Evolutionary conservation across 1,140 invertebrate species (phyloP).

Genomic region (Meloidogyne floridensis): DNA sequence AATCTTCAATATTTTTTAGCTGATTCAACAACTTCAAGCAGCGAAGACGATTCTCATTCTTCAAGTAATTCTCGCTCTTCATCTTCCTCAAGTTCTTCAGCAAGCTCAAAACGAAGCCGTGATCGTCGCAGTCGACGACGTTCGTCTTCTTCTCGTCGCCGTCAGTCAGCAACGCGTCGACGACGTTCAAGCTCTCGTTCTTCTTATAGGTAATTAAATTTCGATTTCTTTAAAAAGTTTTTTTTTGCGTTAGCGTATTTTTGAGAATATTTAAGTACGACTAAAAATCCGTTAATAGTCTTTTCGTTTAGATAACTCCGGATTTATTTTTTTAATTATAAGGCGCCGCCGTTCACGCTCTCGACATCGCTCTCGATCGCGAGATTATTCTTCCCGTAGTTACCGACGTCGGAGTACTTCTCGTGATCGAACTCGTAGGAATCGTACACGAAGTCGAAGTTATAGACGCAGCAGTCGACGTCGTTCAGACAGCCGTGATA

Average conservation of each 20-base stretch:
- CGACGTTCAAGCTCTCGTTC: conserved; percentile 10
- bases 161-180: background rate
- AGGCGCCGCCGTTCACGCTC: conserved; percentile 14
- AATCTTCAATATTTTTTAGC: background rate
- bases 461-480: conserved; percentile 15
- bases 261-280: too few species aligned
- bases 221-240: background rate
- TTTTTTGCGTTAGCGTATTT: too few species aligned
- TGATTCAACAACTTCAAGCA: conserved; percentile 10
- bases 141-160: conserved; percentile 10
- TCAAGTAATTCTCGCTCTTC: conserved; percentile 13
- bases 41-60: background rate
- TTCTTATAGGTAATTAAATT: conserved; percentile 1
- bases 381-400: conserved; percentile 6
- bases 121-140: background rate
- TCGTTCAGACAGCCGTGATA: conserved; percentile 4
- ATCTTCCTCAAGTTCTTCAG: conserved; percentile 8
- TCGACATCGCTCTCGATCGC: background rate
- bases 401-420: background rate
- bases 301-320: background rate
- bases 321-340: background rate
- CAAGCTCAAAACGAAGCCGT: conserved; percentile 1
- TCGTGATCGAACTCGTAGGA: conserved; percentile 16
- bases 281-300: background rate
- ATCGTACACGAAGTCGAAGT: conserved; percentile 24